Evolutionary conservation across 2,113 vertebrate genomes (phyloP).

Genomic region (Progne subis): DNA sequence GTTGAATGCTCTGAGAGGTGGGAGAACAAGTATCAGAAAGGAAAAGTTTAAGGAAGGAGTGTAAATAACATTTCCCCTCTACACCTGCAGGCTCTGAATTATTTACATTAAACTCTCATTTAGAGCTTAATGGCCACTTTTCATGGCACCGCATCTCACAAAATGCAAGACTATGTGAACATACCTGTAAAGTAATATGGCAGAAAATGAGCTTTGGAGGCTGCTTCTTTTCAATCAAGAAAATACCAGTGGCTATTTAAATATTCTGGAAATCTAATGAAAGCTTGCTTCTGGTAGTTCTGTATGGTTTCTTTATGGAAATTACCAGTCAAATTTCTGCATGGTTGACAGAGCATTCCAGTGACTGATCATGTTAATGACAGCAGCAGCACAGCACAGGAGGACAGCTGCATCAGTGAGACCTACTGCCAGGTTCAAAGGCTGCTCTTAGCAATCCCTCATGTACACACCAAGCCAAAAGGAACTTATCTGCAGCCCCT

Average conservation of each 20-base stretch:
- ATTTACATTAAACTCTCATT: conserved; percentile 1
- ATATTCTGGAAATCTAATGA: neutral
- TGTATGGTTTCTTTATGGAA: neutral
- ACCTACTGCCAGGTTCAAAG: neutral
- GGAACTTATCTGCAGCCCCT: neutral
- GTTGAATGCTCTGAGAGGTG: neutral
- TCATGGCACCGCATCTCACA: neutral
- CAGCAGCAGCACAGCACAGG: neutral
- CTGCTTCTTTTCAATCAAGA: neutral
- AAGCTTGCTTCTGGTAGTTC: neutral
- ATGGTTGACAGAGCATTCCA: neutral
- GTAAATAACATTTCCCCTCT: neutral
- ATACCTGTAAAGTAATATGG: neutral
- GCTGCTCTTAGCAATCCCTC: neutral
- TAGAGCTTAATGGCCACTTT: neutral
- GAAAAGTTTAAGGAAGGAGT: neutral
- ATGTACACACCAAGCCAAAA: neutral
- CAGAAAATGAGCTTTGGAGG: neutral
- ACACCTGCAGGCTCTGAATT: neutral
- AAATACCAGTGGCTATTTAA: neutral
- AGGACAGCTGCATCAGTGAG: neutral
- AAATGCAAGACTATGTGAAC: neutral
- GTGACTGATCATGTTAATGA: neutral
- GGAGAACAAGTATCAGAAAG: neutral
- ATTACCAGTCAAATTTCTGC: neutral